Evolutionary conservation across 1,140 invertebrate species (phyloP).

Genomic region (Pseudachorutes palmiensis): DNA sequence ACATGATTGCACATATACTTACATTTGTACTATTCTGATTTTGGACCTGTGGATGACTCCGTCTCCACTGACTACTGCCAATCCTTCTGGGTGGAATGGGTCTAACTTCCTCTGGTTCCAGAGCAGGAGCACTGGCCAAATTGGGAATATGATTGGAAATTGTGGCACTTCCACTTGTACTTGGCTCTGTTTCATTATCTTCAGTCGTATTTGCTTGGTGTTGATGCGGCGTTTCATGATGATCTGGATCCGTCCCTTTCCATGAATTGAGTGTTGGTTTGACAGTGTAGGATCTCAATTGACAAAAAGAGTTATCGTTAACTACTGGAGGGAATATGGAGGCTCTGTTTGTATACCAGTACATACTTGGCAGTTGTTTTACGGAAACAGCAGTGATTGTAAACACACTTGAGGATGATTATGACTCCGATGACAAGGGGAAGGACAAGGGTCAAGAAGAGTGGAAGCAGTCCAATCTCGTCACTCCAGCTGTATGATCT

Average conservation of each 20-base stretch:
- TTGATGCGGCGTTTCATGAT: neutral
- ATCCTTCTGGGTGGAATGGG: neutral
- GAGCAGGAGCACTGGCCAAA: neutral
- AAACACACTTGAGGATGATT: slow-evolving; percentile 35
- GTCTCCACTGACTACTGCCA: neutral
- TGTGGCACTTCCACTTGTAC: slow-evolving; percentile 5
- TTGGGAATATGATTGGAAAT: neutral
- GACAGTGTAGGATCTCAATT: slow-evolving; percentile 7
- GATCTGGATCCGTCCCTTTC: neutral
- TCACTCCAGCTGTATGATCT: slow-evolving; percentile 17
- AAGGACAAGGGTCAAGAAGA: slow-evolving; percentile 31
- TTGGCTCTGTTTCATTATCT: neutral
- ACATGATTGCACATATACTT: no score
- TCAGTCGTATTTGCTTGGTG: neutral
- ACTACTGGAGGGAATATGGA: slow-evolving; percentile 7
- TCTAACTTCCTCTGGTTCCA: neutral
- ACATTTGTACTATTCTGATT: slow-evolving; percentile 6
- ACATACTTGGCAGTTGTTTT: slow-evolving; percentile 37
- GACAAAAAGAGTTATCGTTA: neutral
- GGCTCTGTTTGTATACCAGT: slow-evolving; percentile 30
- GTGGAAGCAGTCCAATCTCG: slow-evolving; percentile 29
- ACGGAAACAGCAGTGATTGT: slow-evolving; percentile 36
- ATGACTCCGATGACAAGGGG: slow-evolving; percentile 35
- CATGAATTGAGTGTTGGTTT: slow-evolving; percentile 2
- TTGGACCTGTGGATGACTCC: neutral